phyloP scores from a whole-genome alignment of 2,888 invertebrate species.

The Synergus gifuensis region DNA sequence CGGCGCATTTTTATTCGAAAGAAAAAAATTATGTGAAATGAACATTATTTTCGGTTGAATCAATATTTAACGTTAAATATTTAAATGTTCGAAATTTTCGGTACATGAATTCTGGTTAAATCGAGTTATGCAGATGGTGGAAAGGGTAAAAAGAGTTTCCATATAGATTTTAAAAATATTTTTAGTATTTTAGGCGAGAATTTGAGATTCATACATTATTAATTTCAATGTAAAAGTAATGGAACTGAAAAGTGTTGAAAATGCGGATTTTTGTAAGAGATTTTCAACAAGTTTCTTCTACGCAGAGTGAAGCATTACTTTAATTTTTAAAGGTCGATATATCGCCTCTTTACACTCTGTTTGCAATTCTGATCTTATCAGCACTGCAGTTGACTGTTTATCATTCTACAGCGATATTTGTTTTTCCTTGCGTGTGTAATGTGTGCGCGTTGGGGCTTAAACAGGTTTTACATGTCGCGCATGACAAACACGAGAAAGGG shows the following conservation, averaged over 20 bases:
- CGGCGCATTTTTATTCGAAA: too few species aligned
- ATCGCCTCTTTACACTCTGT: conserved; percentile 33
- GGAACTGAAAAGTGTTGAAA: not conserved
- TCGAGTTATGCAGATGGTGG: not conserved
- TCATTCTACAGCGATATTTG: conserved; percentile 36
- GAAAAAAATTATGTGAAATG: too few species aligned
- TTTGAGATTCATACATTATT: not conserved
- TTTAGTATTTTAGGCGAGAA: not conserved
- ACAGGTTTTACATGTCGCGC: conserved; percentile 35
- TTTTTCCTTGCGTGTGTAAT: conserved; percentile 27
- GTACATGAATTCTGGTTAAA: not conserved
- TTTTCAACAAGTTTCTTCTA: too few species aligned
- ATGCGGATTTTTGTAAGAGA: not conserved
- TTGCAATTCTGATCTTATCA: conserved; percentile 40
- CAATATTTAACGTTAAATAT: too few species aligned
- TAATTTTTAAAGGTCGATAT: conserved; percentile 20
- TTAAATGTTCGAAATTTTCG: too few species aligned
- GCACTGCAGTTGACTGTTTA: conserved; percentile 29
- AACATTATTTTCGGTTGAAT: too few species aligned
- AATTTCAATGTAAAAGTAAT: too few species aligned
- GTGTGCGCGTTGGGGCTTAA: conserved; percentile 37
- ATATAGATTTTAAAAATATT: not conserved
- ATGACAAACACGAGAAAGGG: conserved; percentile 16
- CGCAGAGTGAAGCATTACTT: not conserved
- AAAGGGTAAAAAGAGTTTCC: not conserved